phyloP scores from a whole-genome alignment of 2,113 vertebrate genomes.

The Electrona antarctica region DNA sequence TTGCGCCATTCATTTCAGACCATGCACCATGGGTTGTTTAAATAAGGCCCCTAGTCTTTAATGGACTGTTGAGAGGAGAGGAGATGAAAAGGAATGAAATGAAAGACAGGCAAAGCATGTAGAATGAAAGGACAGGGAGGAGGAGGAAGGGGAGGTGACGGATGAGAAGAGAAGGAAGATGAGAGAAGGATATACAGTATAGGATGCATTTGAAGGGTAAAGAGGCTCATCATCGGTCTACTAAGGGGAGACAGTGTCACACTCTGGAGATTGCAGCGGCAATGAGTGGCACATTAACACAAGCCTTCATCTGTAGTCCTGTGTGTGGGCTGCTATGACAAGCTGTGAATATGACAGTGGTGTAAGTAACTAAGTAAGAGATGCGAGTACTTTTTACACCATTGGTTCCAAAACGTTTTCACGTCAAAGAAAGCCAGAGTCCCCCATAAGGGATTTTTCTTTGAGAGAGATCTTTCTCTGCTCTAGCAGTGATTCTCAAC shows the following conservation, averaged over 20 bases:
- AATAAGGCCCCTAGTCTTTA: not conserved
- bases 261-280: not conserved
- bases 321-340: too few species aligned
- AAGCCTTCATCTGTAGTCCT: not conserved
- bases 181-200: not conserved
- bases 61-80: not conserved
- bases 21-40: too few species aligned
- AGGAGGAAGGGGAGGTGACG: not conserved
- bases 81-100: not conserved
- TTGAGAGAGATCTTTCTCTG: too few species aligned
- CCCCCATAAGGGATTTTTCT: too few species aligned
- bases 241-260: not conserved
- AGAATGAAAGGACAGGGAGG: not conserved
- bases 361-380: too few species aligned
- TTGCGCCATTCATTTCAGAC: too few species aligned
- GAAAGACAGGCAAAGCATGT: not conserved
- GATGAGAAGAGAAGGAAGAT: not conserved
- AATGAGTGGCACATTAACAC: not conserved
- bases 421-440: too few species aligned
- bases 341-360: too few species aligned
- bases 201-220: slow-evolving; percentile 10
- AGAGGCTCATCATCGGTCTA: not conserved
- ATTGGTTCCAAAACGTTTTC: too few species aligned
- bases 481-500: too few species aligned
- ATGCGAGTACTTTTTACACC: too few species aligned